Percentiles rank a stretch among this genome's conserved stretches.
phyloP scores from a whole-genome alignment of 2,797 vertebrate genomes.

The Chaenodraco wilsoni region DNA sequence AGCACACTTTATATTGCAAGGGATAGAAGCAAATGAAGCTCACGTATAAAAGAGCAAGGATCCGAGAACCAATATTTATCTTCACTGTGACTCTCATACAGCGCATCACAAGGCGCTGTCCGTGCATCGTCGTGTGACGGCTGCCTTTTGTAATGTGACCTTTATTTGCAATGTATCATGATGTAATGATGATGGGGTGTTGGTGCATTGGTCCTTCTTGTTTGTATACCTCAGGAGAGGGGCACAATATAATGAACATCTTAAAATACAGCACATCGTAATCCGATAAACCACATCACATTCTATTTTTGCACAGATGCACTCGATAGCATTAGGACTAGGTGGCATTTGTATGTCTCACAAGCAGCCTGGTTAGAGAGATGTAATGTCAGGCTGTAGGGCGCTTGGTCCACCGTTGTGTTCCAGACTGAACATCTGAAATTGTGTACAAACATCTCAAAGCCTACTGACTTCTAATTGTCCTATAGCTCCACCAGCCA shows the following conservation, averaged over 20 bases:
- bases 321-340: background rate
- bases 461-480: background rate
- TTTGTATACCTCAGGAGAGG: background rate
- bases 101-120: background rate
- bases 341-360: background rate
- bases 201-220: conserved; percentile 1
- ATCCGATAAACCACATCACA: background rate
- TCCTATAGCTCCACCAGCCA: background rate
- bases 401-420: background rate
- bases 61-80: background rate
- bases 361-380: background rate
- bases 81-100: background rate
- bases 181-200: conserved; percentile 29
- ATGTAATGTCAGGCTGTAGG: background rate
- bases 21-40: background rate
- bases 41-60: background rate
- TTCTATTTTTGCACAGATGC: no score
- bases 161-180: conserved; percentile 40
- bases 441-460: background rate
- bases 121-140: conserved; percentile 33
- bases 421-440: background rate
- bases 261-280: background rate
- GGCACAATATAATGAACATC: conserved; percentile 7
- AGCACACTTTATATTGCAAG: background rate
- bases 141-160: conserved; percentile 38